phyloP scores from a whole-genome alignment of 2,888 invertebrate species.

The Gymnoscelis rufifasciata region DNA sequence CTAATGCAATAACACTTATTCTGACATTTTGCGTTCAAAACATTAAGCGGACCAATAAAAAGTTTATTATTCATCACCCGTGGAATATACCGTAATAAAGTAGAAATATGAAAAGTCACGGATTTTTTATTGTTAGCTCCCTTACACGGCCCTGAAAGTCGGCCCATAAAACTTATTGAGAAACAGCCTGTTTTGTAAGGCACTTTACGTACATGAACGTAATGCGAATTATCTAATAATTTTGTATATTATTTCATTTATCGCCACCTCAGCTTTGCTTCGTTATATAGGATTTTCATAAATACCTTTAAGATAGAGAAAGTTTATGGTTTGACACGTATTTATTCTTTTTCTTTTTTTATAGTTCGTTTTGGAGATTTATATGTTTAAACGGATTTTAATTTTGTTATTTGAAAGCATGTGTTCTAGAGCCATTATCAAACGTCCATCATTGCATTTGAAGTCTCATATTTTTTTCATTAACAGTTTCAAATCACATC shows the following conservation, averaged over 20 bases:
- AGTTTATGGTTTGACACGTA: too few species aligned
- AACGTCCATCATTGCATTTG: too few species aligned
- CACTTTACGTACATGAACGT: not conserved
- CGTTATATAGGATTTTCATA: too few species aligned
- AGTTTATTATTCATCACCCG: constrained; percentile 6
- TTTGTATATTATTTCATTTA: not conserved
- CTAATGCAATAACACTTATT: not conserved
- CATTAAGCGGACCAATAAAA: constrained; percentile 2
- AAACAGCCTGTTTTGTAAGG: not conserved
- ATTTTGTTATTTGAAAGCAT: too few species aligned
- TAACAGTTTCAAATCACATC: too few species aligned
- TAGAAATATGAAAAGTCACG: constrained; percentile 12
- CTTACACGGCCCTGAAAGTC: constrained; percentile 6
- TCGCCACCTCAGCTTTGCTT: too few species aligned
- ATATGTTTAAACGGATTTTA: too few species aligned
- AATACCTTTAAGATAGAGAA: too few species aligned
- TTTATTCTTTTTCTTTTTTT: too few species aligned
- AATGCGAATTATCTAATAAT: not conserved
- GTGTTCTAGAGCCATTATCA: too few species aligned
- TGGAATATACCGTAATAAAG: constrained; percentile 8
- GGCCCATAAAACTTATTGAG: constrained; percentile 11
- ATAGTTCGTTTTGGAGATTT: too few species aligned
- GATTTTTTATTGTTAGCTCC: constrained; percentile 9
- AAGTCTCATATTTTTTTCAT: too few species aligned
- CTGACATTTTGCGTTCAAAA: not conserved